Evolutionary conservation across 2,888 invertebrate species (phyloP).

Genomic region (Tinea trinotella): DNA sequence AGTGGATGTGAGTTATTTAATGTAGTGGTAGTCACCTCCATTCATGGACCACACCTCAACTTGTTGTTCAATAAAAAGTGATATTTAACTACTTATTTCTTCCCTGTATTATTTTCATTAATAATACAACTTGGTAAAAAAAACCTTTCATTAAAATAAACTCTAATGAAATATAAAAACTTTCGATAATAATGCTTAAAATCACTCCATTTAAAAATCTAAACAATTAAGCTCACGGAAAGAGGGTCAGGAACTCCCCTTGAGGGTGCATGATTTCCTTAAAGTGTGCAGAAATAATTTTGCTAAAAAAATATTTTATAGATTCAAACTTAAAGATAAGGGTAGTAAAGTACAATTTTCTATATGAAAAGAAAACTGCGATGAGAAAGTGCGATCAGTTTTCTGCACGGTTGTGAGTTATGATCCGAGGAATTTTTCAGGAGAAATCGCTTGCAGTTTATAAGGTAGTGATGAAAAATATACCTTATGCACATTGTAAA

Average conservation of each 20-base stretch:
- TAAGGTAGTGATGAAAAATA: slow-evolving; percentile 37
- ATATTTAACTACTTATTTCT: too few species aligned
- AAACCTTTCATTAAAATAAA: neutral
- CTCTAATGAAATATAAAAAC: neutral
- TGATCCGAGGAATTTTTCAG: slow-evolving; percentile 53
- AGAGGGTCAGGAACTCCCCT: slow-evolving; percentile 40
- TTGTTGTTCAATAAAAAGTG: too few species aligned
- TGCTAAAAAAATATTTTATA: slow-evolving; percentile 1
- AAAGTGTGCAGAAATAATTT: slow-evolving; percentile 41
- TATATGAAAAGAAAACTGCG: slow-evolving; percentile 9
- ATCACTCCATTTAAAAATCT: slow-evolving; percentile 55
- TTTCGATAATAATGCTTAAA: slow-evolving; percentile 24
- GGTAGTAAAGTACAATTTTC: slow-evolving; percentile 4
- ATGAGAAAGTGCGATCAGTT: slow-evolving; percentile 36
- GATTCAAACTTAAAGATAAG: neutral
- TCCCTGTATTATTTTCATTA: too few species aligned
- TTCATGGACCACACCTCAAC: too few species aligned
- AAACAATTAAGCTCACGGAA: slow-evolving; percentile 62
- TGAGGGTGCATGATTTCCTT: slow-evolving; percentile 50
- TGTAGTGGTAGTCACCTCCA: too few species aligned
- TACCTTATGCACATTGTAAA: slow-evolving; percentile 36
- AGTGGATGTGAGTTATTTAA: too few species aligned
- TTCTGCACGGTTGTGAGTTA: slow-evolving; percentile 49
- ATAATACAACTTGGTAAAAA: neutral
- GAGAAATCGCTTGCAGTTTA: slow-evolving; percentile 39